Base-by-base conservation (phyloP, 2,797 vertebrate genomes). In the Gallinago solitaria region DNA sequence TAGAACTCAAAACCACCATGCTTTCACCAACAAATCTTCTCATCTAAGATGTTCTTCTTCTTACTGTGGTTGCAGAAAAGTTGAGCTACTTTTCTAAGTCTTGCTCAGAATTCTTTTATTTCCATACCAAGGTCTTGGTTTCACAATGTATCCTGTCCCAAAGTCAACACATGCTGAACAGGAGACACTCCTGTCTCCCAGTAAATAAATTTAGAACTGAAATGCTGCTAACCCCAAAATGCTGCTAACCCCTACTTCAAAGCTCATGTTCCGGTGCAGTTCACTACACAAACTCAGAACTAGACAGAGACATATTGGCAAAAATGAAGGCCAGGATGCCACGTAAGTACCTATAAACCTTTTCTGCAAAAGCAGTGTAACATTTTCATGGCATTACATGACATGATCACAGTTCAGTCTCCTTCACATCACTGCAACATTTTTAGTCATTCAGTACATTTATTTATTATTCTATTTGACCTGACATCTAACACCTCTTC, bases 401-500 rank as follows among this genome's bases (percentile, higher is more conserved):
- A 56, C 48, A 37, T 8, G 4, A 69, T 47, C n/a, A 21, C 48
- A 43, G 5, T 51, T 80, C 53, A 25, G 18, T 47, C 32, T 63
- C 35, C 7, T 79, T 51, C 43, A 27, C 37, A 16, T 82, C 64
- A 68, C 60, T 41, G 21, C 54, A 37, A 23, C 59, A 24, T 33
- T 81, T 78, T 50, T 11, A 73, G 30, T 45, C 57, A 82, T 90
- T 90, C 67, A 45, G 37, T 47, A n/a, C 43, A 41, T 33, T 20
- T 65, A 39, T 39, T 65, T 11, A 51, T 30, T 41, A 73, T 2
- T 74, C 10, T 81, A 39, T 86, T 74, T 78, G 60, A 95, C 77
- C 32, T 45, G 73, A 89, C 41, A 79, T 89, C 75, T 94, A 96
- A 95, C 78, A 83, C 87, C 87, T 94, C 20, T 92, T 95, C 89